Percentiles rank a stretch among this genome's conserved stretches.
These are phyloP conservation scores for Acholoe squamosa DNA, from an alignment of 2,888 invertebrate genomes.

Conservation along the genomic window DNA sequence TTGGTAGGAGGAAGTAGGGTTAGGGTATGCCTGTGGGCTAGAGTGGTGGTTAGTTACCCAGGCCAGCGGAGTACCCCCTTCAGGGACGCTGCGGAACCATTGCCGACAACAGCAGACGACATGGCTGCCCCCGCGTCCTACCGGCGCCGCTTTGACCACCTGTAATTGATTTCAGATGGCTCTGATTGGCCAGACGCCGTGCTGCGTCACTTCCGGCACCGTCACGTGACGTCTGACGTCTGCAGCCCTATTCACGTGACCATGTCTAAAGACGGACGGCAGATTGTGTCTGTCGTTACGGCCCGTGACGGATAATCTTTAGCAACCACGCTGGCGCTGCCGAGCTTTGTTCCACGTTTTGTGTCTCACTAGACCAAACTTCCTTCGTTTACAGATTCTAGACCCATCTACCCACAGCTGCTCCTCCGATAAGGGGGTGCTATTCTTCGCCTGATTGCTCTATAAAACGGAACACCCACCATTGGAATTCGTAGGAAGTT, in stretches of 20 bases:
- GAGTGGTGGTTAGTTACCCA: constrained; percentile 28
- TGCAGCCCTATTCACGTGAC: neutral
- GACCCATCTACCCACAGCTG: neutral
- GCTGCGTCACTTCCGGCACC: constrained; percentile 12
- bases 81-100: neutral
- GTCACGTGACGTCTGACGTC: constrained; percentile 41
- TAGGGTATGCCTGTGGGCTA: constrained; percentile 16
- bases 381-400: neutral
- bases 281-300: constrained; percentile 6
- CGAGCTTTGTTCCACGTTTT: neutral
- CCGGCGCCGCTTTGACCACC: constrained; percentile 13
- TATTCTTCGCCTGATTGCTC: constrained; percentile 11
- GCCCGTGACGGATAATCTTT: constrained; percentile 25
- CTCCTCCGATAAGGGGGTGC: neutral
- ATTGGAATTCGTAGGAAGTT: neutral
- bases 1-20: neutral
- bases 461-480: neutral
- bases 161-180: constrained; percentile 37
- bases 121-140: neutral
- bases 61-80: constrained; percentile 13
- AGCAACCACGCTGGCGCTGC: constrained; percentile 18
- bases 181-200: constrained; percentile 11
- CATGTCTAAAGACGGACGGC: constrained; percentile 5
- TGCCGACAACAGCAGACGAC: constrained; percentile 14
- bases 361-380: neutral